These are phyloP conservation scores for Poeciliopsis turneri DNA, from an alignment of 2,797 vertebrate genomes.

Conservation along the genomic window DNA sequence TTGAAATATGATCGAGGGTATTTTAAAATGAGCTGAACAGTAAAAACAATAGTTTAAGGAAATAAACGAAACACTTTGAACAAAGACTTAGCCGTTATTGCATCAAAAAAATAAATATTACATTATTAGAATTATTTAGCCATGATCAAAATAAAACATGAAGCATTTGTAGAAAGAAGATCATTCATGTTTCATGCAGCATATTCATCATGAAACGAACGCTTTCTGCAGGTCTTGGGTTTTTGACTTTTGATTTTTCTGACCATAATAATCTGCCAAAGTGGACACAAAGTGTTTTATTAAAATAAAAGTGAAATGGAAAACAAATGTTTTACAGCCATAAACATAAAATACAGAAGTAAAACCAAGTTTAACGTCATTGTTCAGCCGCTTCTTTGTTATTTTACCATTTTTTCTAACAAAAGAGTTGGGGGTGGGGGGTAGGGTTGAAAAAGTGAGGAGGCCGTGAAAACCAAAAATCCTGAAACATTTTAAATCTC, in stretches of 20 bases:
- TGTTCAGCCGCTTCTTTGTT: conserved; percentile 91
- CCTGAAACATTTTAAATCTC: background rate
- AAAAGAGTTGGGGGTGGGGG: conserved; percentile 69
- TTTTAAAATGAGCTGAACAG: background rate
- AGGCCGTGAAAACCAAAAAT: conserved; percentile 9
- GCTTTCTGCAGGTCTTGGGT: background rate
- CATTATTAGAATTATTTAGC: background rate
- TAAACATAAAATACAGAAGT: conserved; percentile 18
- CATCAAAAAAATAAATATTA: background rate
- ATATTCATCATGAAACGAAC: background rate
- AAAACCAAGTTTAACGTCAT: conserved; percentile 83
- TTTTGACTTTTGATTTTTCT: background rate
- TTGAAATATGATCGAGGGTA: background rate
- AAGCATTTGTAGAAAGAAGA: background rate
- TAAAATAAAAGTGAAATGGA: background rate
- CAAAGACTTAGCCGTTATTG: background rate
- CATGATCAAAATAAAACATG: background rate
- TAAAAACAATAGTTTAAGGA: background rate
- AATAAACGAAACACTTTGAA: background rate
- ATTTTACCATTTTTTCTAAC: conserved; percentile 89
- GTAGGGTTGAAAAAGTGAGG: conserved; percentile 27
- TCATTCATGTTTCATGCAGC: background rate
- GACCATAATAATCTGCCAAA: background rate
- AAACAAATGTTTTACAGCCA: background rate
- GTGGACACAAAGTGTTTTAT: background rate